Conservation (phyloP, 2,888 invertebrate species). For the Euproctis similis region DNA sequence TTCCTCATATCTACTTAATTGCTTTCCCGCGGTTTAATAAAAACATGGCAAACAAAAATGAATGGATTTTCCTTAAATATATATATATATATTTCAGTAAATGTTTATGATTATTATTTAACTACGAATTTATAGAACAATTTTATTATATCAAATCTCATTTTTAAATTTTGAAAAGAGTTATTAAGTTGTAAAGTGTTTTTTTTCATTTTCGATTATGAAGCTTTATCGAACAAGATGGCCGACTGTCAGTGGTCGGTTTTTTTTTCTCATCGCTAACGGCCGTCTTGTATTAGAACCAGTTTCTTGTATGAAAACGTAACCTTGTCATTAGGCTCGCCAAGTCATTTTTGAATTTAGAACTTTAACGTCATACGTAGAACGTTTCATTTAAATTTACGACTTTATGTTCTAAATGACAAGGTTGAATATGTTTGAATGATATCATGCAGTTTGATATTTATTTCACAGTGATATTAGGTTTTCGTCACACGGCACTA, state of each 20-base stretch:
- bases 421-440: conserved; percentile 21
- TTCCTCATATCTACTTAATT: no score
- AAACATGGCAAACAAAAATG: no score
- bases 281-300: conserved; percentile 53
- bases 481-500: conserved; percentile 42
- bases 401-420: conserved; percentile 11
- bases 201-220: conserved; percentile 14
- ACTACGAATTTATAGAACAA: no score
- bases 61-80: no score
- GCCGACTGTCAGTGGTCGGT: conserved; percentile 36
- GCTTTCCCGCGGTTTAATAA: no score
- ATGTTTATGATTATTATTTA: no score
- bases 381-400: background rate
- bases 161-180: background rate
- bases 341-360: conserved; percentile 50
- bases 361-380: conserved; percentile 17
- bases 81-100: no score
- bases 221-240: conserved; percentile 43
- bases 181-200: background rate
- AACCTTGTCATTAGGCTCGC: conserved; percentile 63
- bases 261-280: conserved; percentile 57
- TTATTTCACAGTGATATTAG: conserved; percentile 21
- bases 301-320: conserved; percentile 52
- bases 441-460: conserved; percentile 12
- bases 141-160: background rate